phyloP scores from a whole-genome alignment of 2,888 invertebrate species.

The Campaea margaritaria region DNA sequence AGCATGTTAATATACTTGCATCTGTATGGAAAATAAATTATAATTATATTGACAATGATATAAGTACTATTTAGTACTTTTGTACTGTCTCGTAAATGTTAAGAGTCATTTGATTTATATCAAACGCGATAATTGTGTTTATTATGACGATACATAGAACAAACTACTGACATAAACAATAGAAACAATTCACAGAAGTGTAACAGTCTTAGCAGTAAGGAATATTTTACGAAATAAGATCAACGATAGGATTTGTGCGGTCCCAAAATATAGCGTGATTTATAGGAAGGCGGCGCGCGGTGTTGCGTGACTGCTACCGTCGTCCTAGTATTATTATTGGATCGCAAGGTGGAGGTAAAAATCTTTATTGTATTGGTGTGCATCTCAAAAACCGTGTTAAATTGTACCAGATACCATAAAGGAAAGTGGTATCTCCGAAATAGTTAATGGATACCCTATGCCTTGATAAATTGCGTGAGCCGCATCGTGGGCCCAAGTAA shows the following conservation, averaged over 20 bases:
- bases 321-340: slow-evolving; percentile 49
- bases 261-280: slow-evolving; percentile 33
- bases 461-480: slow-evolving; percentile 55
- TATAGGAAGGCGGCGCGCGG: slow-evolving; percentile 28
- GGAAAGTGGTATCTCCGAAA: slow-evolving; percentile 51
- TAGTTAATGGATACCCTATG: slow-evolving; percentile 54
- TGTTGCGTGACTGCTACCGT: slow-evolving; percentile 57
- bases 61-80: slow-evolving; percentile 9
- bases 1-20: slow-evolving; percentile 8
- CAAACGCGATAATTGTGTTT: slow-evolving; percentile 6
- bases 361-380: slow-evolving; percentile 39
- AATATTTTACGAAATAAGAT: neutral
- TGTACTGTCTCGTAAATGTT: slow-evolving; percentile 8
- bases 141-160: neutral
- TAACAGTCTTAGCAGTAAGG: too few species aligned
- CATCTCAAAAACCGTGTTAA: slow-evolving; percentile 31
- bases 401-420: slow-evolving; percentile 40
- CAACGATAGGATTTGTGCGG: slow-evolving; percentile 7
- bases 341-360: slow-evolving; percentile 44
- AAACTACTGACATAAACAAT: neutral
- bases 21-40: slow-evolving; percentile 22
- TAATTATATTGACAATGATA: slow-evolving; percentile 24
- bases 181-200: neutral
- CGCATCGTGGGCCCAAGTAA: slow-evolving; percentile 52
- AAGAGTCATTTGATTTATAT: slow-evolving; percentile 9